Evolutionary conservation across 1,140 invertebrate genomes (phyloP), one percentile per base, ranked within the genome.

Genomic region (Monomorium pharaonis): DNA sequence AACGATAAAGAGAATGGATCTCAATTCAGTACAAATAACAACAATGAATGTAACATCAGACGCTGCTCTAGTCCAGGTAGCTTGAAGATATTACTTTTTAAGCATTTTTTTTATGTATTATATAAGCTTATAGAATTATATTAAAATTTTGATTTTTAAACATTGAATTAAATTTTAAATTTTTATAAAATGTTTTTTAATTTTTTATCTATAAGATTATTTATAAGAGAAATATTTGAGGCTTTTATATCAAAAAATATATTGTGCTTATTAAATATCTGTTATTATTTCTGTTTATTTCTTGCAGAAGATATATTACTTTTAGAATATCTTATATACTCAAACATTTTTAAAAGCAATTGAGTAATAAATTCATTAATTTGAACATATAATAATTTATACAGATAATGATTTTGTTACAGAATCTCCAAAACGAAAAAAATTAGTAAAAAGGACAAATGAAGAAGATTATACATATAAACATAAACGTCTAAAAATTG

Each of bases 1-100:
- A 88, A 84, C 10, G 76, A 92, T 14, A 92, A 90, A 63, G 89
- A 91, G 49, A 91, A 90, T 70, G 76, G 85, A 37, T 86, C 89
- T 9, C 30, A 85, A 56, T 47, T n/a, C 3, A 9, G 18, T 56
- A 12, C 44, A 18, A 74, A 83, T 33, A 78, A 78, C n/a, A 16
- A 54, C 6, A 83, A 74, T 44, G 37, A 83, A 33, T 72, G n/a
- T 30, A 72, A 56, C 49, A 9, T 18, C 12, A 47, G 30, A 70
- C 72, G 4, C 44, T 58, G 27, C 51, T 86, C n/a, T 80, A 44
- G 21, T 80, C 44, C 62, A 47, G 62, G 62, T 85, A 77, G 37
- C 5, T 27, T 49, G 37, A 30, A 47, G 1, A 70, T 70, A 27
- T 54, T 21, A 33, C 3, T 67, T 47, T 69, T 27, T 18, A n/a